Conservation (phyloP, 1,140 invertebrate species). For the Zaprionus inermis region DNA sequence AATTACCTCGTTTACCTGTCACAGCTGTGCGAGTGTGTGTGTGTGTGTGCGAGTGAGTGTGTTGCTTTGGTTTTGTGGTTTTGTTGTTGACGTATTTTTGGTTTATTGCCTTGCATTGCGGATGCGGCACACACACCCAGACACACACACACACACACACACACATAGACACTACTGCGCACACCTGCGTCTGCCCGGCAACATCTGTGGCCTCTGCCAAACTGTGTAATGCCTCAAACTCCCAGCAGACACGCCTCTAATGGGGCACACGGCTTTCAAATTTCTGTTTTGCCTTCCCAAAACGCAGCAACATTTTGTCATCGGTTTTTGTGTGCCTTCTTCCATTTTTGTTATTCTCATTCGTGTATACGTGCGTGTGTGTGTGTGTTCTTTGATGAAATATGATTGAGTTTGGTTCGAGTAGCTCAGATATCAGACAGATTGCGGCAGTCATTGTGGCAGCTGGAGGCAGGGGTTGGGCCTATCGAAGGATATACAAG, state of each 20-base stretch:
- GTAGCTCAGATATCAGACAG: constrained; percentile 2
- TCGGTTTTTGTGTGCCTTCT: neutral
- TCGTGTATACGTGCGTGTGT: neutral
- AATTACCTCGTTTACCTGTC: constrained; percentile 80
- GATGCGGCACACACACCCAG: constrained; percentile 61
- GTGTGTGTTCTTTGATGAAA: neutral
- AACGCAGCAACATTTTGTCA: constrained; percentile 14
- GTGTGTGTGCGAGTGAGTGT: neutral
- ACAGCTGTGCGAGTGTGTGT: constrained; percentile 24
- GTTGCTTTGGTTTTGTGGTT: constrained; percentile 61
- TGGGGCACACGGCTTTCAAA: constrained; percentile 16
- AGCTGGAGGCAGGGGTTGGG: neutral
- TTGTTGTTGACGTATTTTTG: constrained; percentile 82
- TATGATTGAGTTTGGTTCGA: constrained; percentile 9
- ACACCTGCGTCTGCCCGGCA: constrained; percentile 19
- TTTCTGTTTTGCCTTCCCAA: constrained; percentile 20
- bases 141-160: no score
- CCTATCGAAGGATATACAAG: no score
- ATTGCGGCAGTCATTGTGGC: neutral
- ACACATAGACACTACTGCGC: no score
- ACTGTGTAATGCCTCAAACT: constrained; percentile 18
- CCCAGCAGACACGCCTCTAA: constrained; percentile 1
- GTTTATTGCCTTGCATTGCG: constrained; percentile 82
- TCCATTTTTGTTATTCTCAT: neutral
- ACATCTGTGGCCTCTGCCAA: constrained; percentile 16